Conservation (phyloP, 2,797 vertebrate species). For the Cyclura pinguis region DNA sequence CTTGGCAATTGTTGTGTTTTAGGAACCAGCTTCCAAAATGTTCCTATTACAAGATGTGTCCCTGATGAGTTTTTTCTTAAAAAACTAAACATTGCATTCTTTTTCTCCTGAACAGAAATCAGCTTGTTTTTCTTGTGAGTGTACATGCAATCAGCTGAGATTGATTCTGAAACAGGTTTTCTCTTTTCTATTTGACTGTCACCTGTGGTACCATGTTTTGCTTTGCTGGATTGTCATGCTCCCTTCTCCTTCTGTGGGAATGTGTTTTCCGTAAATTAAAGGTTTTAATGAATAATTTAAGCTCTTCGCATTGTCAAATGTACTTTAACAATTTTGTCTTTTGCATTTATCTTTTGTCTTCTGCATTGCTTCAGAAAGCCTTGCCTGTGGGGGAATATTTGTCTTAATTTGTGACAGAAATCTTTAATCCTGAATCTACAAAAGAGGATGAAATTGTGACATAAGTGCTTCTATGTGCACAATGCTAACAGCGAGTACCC, state of each 20-base stretch:
- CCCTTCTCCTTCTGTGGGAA: conserved; percentile 49
- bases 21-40: neutral
- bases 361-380: conserved; percentile 11
- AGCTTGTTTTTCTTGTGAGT: neutral
- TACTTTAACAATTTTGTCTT: conserved; percentile 61
- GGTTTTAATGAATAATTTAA: conserved; percentile 64
- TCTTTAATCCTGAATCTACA: conserved; percentile 20
- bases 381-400: conserved; percentile 15
- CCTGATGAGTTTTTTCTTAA: neutral
- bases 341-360: conserved; percentile 37
- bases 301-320: conserved; percentile 50
- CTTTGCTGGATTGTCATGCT: conserved; percentile 39
- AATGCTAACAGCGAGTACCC: neutral
- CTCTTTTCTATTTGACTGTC: conserved; percentile 14
- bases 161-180: conserved; percentile 4
- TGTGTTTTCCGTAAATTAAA: conserved; percentile 55
- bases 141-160: conserved; percentile 8
- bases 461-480: conserved; percentile 15
- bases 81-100: neutral
- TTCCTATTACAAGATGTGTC: neutral
- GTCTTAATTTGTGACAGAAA: conserved; percentile 39
- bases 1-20: neutral
- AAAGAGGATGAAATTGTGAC: conserved; percentile 6
- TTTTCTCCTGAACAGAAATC: neutral
- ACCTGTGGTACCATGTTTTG: conserved; percentile 9